These are phyloP conservation scores for Brachionus sp. DNA, from an alignment of 1,140 invertebrate species.

Conservation along the genomic window DNA sequence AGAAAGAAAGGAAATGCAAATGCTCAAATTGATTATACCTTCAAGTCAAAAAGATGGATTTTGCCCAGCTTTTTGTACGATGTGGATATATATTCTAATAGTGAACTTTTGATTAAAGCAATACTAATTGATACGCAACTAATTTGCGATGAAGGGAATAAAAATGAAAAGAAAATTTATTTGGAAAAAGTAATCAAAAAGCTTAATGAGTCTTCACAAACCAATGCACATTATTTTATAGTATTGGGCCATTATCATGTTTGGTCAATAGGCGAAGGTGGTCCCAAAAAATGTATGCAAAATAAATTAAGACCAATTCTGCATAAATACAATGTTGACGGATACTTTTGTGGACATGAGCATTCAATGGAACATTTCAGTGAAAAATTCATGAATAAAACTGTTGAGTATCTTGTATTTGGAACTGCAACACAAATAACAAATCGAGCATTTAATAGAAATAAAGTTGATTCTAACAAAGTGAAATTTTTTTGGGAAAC, in stretches of 20 bases:
- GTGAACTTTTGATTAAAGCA: neutral
- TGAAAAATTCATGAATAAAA: neutral
- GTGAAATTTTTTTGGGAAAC: constrained; percentile 7
- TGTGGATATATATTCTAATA: neutral
- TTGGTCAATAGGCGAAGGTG: constrained; percentile 61
- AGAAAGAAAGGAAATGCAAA: neutral
- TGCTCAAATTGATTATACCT: neutral
- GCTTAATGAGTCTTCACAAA: neutral
- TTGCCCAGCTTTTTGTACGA: neutral
- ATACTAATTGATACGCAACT: neutral
- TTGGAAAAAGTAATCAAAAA: neutral
- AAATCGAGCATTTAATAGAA: neutral
- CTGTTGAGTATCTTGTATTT: neutral
- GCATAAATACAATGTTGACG: constrained; percentile 59
- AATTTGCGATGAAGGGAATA: neutral
- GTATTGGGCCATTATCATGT: constrained; percentile 54
- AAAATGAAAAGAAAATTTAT: neutral
- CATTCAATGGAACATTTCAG: constrained; percentile 56
- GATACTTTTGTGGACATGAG: constrained; percentile 63
- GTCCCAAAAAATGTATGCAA: constrained; percentile 59
- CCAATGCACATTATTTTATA: neutral
- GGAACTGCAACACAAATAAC: neutral
- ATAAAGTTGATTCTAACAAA: neutral
- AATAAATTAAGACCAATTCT: constrained; percentile 58
- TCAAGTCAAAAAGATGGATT: neutral